Conservation (phyloP, 2,797 vertebrate genomes). For the Adrianichthys oophorus region DNA sequence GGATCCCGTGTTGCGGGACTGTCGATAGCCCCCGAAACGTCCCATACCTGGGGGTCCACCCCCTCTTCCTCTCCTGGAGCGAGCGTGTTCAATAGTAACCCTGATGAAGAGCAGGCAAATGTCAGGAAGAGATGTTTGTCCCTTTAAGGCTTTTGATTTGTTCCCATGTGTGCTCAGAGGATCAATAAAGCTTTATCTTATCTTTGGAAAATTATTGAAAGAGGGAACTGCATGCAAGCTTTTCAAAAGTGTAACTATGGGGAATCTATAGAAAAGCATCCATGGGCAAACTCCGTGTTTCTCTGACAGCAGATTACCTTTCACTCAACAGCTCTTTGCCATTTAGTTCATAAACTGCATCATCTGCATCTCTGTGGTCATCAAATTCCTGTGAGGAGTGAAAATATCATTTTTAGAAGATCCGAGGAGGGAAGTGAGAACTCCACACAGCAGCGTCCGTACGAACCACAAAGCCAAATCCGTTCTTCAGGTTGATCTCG, state of each 20-base stretch:
- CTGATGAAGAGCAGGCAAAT: constrained; percentile 52
- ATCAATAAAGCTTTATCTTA: too few relatives aligned
- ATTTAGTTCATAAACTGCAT: constrained; percentile 91
- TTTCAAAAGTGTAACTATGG: neutral
- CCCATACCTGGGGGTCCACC: constrained; percentile 56
- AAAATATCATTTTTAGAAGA: neutral
- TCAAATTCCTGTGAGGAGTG: constrained; percentile 83
- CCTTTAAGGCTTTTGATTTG: neutral
- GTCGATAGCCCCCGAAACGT: constrained; percentile 86
- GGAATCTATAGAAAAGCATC: neutral
- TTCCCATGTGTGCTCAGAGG: too few relatives aligned
- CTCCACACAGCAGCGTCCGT: neutral
- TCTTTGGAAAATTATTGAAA: too few relatives aligned
- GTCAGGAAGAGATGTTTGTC: neutral
- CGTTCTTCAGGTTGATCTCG: constrained; percentile 92
- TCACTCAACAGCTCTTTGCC: constrained; percentile 92
- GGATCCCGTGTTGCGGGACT: constrained; percentile 84
- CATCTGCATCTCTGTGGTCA: constrained; percentile 92
- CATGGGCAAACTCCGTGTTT: too few relatives aligned
- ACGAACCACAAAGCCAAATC: constrained; percentile 94
- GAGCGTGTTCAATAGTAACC: constrained; percentile 92
- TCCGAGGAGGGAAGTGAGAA: too few relatives aligned
- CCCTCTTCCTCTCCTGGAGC: constrained; percentile 85
- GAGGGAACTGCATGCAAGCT: neutral
- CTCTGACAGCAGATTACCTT: constrained; percentile 69